Base-by-base conservation (phyloP, 2,113 vertebrate species). In the Gallinago paraguaiae region DNA sequence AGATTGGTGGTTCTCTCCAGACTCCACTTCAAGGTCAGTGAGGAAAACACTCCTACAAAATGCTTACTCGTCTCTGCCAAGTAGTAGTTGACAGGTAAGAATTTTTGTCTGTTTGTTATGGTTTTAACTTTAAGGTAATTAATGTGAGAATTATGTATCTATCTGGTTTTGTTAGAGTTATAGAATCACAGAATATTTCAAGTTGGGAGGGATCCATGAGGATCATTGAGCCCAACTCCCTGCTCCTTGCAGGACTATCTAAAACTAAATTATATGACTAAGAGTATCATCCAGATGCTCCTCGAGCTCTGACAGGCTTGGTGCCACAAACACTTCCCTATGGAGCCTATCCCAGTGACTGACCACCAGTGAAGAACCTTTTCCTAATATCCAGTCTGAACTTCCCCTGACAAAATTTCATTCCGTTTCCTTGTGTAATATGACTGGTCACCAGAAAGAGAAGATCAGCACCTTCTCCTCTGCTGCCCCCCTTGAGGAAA, bases 271-370 rank as follows among this genome's bases (percentile, higher is more conserved):
- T 19, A 12, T 51, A 43, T 30, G 31, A 61, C 65, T 18, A 71
- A 60, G 11, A 70, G n/a, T 5, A 4, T 71, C 3, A 0, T 41
- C 24, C 35, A 51, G 67, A 28, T 1, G 0, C 18, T 60, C 35
- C 23, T 60, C 71, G 35, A 60, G 10, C 54, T 70, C 17, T 60
- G 30, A n/a, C 23, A 33, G 6, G 3, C 13, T 48, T 33, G 12
- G 16, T 57, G 33, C 27, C 4, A 1, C 12, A 17, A 48, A 17
- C 4, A 12, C 28, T 59, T 59, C n/a, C 28, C 13, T 43, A 20
- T 17, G 31, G 19, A 77, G 1, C 15, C 12, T 43, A 10, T 43
- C 51, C 19, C 19, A 20, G 15, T 31, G 23, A 15, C n/a, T 1
- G 1, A 61, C 35, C 35, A 70, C 28, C 25, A 45, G 17, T 37